These are phyloP conservation scores for Hypothenemus hampei DNA, from an alignment of 1,140 invertebrate species.

Conservation along the genomic window DNA sequence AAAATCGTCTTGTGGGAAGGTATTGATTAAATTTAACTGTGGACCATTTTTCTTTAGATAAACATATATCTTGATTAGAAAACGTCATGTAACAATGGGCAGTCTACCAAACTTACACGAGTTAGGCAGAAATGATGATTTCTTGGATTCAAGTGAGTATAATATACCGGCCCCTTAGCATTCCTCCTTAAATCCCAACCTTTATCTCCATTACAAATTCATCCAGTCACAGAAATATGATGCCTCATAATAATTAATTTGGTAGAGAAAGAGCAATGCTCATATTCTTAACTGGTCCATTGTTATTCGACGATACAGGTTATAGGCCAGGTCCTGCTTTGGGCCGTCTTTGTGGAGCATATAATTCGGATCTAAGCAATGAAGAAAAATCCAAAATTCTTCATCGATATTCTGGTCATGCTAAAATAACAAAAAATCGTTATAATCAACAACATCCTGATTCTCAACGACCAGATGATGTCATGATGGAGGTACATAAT, in stretches of 20 bases:
- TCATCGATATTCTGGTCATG: constrained; percentile 41
- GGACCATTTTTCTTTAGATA: no score
- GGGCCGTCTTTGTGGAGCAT: constrained; percentile 41
- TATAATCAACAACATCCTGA: constrained; percentile 42
- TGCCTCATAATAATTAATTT: no score
- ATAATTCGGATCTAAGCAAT: constrained; percentile 29
- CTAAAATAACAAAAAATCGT: constrained; percentile 42
- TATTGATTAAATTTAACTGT: no score
- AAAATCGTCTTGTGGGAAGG: no score
- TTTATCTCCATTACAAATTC: no score
- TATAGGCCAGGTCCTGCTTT: constrained; percentile 40
- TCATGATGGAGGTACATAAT: constrained; percentile 47
- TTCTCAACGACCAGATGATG: constrained; percentile 47
- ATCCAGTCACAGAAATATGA: no score
- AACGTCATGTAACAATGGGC: constrained; percentile 50
- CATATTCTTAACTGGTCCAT: not conserved
- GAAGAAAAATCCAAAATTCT: constrained; percentile 39
- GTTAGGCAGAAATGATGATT: constrained; percentile 47
- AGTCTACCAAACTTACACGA: constrained; percentile 60
- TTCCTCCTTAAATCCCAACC: no score
- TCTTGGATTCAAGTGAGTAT: constrained; percentile 32
- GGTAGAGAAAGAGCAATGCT: no score
- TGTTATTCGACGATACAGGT: not conserved
- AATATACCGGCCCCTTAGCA: no score
- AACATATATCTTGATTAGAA: no score